phyloP scores from a whole-genome alignment of 1,140 invertebrate genomes.

The Drosophila kohkoa region DNA sequence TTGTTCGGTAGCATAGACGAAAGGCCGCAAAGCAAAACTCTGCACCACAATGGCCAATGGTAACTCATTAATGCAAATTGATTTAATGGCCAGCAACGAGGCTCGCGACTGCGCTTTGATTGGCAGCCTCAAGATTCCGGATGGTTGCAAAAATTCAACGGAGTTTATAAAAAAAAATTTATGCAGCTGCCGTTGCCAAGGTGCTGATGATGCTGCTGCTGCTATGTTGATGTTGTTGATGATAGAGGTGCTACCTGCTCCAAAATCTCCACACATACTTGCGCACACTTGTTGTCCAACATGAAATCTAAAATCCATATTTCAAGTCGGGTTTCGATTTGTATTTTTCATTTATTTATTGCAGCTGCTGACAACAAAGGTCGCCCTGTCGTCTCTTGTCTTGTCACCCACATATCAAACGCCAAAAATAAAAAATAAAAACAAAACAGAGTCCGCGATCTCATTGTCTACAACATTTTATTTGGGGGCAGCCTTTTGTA shows the following conservation, averaged over 20 bases:
- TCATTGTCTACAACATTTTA: background rate
- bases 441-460: constrained; percentile 5
- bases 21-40: background rate
- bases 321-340: constrained; percentile 27
- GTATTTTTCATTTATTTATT: constrained; percentile 53
- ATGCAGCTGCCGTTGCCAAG: constrained; percentile 29
- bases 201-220: background rate
- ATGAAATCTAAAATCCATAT: constrained; percentile 27
- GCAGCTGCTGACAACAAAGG: constrained; percentile 69
- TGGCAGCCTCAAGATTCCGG: constrained; percentile 53
- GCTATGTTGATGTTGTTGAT: background rate
- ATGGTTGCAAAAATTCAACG: constrained; percentile 47
- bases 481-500: constrained; percentile 12
- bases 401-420: constrained; percentile 48
- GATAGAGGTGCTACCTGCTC: constrained; percentile 52
- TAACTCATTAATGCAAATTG: constrained; percentile 50
- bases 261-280: constrained; percentile 61
- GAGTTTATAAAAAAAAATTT: constrained; percentile 9
- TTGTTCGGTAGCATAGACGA: constrained; percentile 33
- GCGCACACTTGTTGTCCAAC: constrained; percentile 18
- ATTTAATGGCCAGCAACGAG: constrained; percentile 34
- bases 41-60: constrained; percentile 24
- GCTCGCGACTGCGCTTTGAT: constrained; percentile 57
- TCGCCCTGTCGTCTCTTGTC: constrained; percentile 29
- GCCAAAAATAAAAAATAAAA: constrained; percentile 12